These are phyloP conservation scores for Drosophila melanocephala DNA, from an alignment of 2,888 invertebrate species.

Conservation along the genomic window DNA sequence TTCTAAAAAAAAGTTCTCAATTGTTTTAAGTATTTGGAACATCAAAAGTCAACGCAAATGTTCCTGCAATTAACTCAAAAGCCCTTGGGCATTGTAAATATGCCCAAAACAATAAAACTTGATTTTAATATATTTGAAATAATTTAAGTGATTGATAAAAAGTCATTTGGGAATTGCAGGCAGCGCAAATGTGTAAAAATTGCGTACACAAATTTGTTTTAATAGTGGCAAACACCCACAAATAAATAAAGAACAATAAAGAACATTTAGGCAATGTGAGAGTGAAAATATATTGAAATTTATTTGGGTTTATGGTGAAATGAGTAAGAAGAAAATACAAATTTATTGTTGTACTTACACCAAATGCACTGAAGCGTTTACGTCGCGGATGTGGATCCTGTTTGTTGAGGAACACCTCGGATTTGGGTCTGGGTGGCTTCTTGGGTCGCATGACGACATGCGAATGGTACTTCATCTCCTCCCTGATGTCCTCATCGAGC, in stretches of 20 bases:
- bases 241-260: slow-evolving; percentile 47
- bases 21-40: background rate
- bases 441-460: slow-evolving; percentile 95
- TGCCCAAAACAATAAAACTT: background rate
- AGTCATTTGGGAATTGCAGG: background rate
- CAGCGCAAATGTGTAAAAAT: background rate
- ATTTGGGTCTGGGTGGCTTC: slow-evolving; percentile 97
- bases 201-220: background rate
- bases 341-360: slow-evolving; percentile 88
- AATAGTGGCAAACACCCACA: background rate
- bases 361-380: slow-evolving; percentile 98
- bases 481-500: slow-evolving; percentile 95
- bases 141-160: slow-evolving; percentile 9
- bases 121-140: background rate
- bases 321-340: slow-evolving; percentile 10
- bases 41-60: background rate
- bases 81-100: background rate
- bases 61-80: background rate
- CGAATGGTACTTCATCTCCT: slow-evolving; percentile 88
- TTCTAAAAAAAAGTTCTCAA: background rate
- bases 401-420: slow-evolving; percentile 96
- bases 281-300: slow-evolving; percentile 5
- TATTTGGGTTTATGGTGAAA: slow-evolving; percentile 6
- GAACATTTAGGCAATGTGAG: background rate
- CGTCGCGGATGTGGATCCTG: slow-evolving; percentile 90